Percentiles rank a stretch among this genome's conserved stretches.
Conservation (phyloP, 2,797 vertebrate species). For the Dendrocincla fuliginosa region DNA sequence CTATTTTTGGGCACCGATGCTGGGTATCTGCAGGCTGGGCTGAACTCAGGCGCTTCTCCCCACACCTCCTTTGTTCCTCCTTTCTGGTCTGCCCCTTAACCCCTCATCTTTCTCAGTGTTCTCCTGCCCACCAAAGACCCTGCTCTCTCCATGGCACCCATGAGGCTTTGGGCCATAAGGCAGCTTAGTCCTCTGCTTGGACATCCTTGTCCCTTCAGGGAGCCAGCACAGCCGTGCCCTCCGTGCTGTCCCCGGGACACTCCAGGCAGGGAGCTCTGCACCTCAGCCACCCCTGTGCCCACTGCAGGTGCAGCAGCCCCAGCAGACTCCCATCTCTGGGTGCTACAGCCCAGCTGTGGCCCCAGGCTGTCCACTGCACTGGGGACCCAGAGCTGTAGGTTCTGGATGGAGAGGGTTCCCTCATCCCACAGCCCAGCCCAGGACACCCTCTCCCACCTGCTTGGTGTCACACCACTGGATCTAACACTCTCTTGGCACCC, state of each 20-base stretch:
- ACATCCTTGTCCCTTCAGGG: not conserved
- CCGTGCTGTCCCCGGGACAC: not conserved
- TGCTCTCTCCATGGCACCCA: not conserved
- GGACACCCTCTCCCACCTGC: rapidly evolving
- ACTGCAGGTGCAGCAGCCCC: not conserved
- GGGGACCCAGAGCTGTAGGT: not conserved
- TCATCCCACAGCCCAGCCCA: not conserved
- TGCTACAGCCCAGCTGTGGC: not conserved
- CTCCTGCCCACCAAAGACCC: not conserved
- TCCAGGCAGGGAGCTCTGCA: not conserved
- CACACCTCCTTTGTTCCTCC: not conserved
- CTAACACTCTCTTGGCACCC: not conserved
- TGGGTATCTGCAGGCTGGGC: not conserved
- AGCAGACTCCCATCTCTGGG: rapidly evolving
- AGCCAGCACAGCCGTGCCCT: not conserved
- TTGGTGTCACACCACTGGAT: not conserved
- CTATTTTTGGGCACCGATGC: not conserved
- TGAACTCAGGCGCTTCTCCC: not conserved
- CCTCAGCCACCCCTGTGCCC: rapidly evolving
- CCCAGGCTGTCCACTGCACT: rapidly evolving
- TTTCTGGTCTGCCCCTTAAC: not conserved
- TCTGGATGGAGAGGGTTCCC: not conserved
- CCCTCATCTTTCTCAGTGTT: rapidly evolving
- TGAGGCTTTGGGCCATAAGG: not conserved
- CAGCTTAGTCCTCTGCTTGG: not conserved